A percentile compares a stretch with the other conserved stretches of the same genome.
Evolutionary conservation across 92 coral and sea anemone genomes (phyloP).

Genomic region (Anthopleura xanthogrammica): DNA sequence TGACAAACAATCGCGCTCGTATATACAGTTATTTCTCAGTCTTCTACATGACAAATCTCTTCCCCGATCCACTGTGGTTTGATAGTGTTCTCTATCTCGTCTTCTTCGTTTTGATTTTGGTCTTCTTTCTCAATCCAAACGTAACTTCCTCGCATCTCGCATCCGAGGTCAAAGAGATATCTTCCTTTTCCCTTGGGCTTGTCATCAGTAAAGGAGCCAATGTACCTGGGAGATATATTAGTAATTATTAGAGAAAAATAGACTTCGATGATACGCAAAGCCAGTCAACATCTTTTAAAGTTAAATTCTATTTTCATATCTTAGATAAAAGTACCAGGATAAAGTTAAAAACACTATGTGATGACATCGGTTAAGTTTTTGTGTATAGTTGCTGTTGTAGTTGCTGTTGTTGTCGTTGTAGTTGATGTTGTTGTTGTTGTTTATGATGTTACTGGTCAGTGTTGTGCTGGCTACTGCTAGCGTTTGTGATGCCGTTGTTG

Average conservation of each 20-base stretch:
- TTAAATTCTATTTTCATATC: too few relatives aligned
- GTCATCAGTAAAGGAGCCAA: conserved; percentile 62
- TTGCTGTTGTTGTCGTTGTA: too few relatives aligned
- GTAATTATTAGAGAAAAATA: too few relatives aligned
- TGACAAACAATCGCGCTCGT: neutral
- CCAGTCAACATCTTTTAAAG: neutral
- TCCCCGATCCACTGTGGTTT: conserved; percentile 67
- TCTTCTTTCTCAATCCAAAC: conserved; percentile 56
- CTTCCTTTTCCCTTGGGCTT: conserved; percentile 68
- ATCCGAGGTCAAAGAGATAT: conserved; percentile 68
- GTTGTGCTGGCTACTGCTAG: too few relatives aligned
- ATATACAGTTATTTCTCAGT: conserved; percentile 2
- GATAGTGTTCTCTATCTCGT: conserved; percentile 32
- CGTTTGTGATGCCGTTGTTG: too few relatives aligned
- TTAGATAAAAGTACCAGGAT: too few relatives aligned
- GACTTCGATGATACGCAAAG: neutral
- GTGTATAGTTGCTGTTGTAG: too few relatives aligned
- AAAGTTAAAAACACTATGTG: too few relatives aligned
- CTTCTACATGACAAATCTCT: conserved; percentile 44
- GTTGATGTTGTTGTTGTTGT: too few relatives aligned
- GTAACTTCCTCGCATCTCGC: conserved; percentile 76
- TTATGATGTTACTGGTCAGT: too few relatives aligned
- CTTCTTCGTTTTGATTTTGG: conserved; percentile 56
- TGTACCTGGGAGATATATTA: conserved; percentile 14
- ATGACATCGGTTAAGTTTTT: too few relatives aligned